Conservation (phyloP, 2,888 invertebrate species). For the Agriopis marginaria region DNA sequence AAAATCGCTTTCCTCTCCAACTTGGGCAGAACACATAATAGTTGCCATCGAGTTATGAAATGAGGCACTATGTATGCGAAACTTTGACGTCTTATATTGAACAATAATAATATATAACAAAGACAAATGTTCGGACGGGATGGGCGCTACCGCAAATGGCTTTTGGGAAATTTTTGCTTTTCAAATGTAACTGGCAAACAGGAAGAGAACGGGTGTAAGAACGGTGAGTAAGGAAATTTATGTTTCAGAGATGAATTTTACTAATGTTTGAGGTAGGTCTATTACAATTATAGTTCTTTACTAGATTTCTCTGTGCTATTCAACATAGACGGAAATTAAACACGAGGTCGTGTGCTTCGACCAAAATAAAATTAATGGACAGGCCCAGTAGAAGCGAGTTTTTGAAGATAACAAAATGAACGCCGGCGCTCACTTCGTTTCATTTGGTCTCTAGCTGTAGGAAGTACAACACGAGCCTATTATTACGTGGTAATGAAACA, state of each 20-base stretch:
- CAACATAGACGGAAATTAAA: too few species aligned
- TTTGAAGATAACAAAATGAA: too few species aligned
- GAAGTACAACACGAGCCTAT: too few species aligned
- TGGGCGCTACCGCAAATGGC: slow-evolving; percentile 34
- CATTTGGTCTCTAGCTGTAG: too few species aligned
- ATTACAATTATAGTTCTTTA: too few species aligned
- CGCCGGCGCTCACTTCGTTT: too few species aligned
- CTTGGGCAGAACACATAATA: slow-evolving; percentile 63
- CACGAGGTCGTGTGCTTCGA: too few species aligned
- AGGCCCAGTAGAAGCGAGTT: too few species aligned
- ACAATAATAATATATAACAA: slow-evolving; percentile 75
- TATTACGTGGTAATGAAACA: too few species aligned
- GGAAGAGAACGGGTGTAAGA: background rate
- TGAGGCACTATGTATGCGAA: slow-evolving; percentile 78
- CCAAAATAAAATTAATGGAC: too few species aligned
- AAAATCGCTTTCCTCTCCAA: slow-evolving; percentile 45
- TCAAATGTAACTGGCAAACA: slow-evolving; percentile 14
- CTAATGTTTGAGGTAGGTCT: too few species aligned
- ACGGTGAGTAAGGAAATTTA: background rate
- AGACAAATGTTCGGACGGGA: slow-evolving; percentile 60
- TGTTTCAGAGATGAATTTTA: background rate
- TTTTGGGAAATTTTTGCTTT: slow-evolving; percentile 30
- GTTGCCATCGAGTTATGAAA: slow-evolving; percentile 69
- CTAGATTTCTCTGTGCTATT: too few species aligned
- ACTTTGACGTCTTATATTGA: slow-evolving; percentile 75